Evolutionary conservation across 2,888 invertebrate species (phyloP), one percentile per base, ranked within the genome.

Genomic region (Lucinisca nassula): DNA sequence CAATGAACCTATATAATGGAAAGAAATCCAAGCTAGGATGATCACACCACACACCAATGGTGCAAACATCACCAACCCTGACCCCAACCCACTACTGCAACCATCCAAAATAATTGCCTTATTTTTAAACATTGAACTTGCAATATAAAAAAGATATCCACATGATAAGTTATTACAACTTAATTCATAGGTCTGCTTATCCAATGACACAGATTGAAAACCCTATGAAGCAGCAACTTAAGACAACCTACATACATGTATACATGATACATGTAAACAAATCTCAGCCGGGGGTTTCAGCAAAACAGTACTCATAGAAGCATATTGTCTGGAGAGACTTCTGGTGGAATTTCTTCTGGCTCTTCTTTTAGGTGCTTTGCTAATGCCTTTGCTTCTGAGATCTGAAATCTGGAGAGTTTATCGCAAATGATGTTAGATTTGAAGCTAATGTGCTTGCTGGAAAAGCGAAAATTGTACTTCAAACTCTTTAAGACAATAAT

Each of bases 351-450:
- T 14, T 51, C 72, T 30, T 58, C 37, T 30, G 85, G 85, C 17
- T n/a, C 30, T 2, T 51, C 61, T 38, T 37, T 30, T 27, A 85
- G 77, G 51, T 85, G 38, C n/a, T 82, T 80, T 24, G 85, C 82
- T 8, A 38, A 27, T 8, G 35, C 12, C 40, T 58, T 30, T 24
- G 82, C 85, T 30, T 77, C 79, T 12, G 37, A 6, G 30, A 82
- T 37, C 79, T 85, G 85, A 10, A 85, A 78, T 3, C 85, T 78
- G 55, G 85, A 85, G 27, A 85, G 58, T 38, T 72, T 37, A 45
- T 85, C 85, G 67, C 81, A 78, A 12, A 85, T 78, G 32, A 24
- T 49, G 58, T 86, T 86, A 14, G 79, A 51, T 21, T 35, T 55
- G 14, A 70, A 51, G 27, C 67, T 8, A 24, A 82, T 82, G 24